Evolutionary conservation across 2,113 vertebrate genomes (phyloP).

Genomic region (Paraplagusia blochii): DNA sequence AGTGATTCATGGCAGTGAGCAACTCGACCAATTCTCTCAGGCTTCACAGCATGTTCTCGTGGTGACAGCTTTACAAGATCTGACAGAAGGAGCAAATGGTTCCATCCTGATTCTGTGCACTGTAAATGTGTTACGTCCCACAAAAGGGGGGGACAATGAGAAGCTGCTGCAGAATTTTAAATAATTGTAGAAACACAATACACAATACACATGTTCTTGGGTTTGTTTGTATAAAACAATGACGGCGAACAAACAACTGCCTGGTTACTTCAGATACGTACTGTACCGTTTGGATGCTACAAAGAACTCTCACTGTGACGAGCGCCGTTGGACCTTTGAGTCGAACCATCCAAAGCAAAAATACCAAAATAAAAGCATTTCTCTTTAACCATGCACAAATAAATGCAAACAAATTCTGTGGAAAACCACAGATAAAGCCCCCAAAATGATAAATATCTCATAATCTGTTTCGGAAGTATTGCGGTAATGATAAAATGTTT

Average conservation of each 20-base stretch:
- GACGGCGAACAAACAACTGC: no score
- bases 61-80: constrained; percentile 3
- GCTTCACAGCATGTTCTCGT: constrained; percentile 9
- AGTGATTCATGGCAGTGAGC: constrained; percentile 34
- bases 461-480: constrained; percentile 31
- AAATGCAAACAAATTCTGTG: neutral
- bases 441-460: constrained; percentile 11
- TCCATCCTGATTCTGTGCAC: constrained; percentile 1
- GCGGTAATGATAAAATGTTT: constrained; percentile 39
- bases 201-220: constrained; percentile 29
- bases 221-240: constrained; percentile 50
- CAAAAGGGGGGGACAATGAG: constrained; percentile 3
- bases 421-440: neutral
- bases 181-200: neutral
- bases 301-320: no score
- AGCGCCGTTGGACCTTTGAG: no score
- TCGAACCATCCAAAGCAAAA: neutral
- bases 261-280: no score
- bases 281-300: no score
- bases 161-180: neutral
- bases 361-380: neutral
- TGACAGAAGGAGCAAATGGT: constrained; percentile 23
- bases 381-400: neutral
- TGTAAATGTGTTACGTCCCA: constrained; percentile 4
- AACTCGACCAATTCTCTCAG: constrained; percentile 31